These are phyloP conservation scores for Lepidurus packardi DNA, from an alignment of 1,140 invertebrate species.

Conservation along the genomic window DNA sequence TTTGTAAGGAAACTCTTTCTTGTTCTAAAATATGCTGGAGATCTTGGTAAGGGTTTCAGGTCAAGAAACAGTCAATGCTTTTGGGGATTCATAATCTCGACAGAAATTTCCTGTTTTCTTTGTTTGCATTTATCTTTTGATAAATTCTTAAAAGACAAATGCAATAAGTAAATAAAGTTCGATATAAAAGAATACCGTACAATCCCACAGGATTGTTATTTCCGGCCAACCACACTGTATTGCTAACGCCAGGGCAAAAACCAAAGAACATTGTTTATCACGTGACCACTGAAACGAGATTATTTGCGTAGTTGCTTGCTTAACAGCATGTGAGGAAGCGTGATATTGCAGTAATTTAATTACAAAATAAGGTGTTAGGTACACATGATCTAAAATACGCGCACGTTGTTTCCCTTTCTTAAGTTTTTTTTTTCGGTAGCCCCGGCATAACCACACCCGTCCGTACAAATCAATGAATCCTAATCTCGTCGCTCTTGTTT, in stretches of 20 bases:
- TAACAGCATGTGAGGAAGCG: no score
- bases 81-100: no score
- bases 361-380: neutral
- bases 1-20: no score
- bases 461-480: neutral
- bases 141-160: no score
- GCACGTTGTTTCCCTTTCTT: neutral
- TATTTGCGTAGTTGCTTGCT: neutral
- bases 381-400: neutral
- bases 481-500: neutral
- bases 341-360: neutral
- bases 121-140: no score
- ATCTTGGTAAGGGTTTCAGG: no score
- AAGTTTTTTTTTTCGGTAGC: neutral
- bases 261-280: neutral
- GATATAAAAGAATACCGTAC: no score
- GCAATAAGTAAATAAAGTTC: no score
- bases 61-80: no score
- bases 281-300: neutral
- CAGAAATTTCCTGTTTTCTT: no score
- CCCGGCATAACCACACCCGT: neutral
- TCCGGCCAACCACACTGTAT: neutral
- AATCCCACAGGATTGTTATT: neutral
- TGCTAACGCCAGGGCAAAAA: neutral
- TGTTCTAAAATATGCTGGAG: no score